Percentiles rank a stretch among this genome's conserved stretches.
These are phyloP conservation scores for Oreochromis tanganicae DNA, from an alignment of 2,113 vertebrate species.

Conservation along the genomic window DNA sequence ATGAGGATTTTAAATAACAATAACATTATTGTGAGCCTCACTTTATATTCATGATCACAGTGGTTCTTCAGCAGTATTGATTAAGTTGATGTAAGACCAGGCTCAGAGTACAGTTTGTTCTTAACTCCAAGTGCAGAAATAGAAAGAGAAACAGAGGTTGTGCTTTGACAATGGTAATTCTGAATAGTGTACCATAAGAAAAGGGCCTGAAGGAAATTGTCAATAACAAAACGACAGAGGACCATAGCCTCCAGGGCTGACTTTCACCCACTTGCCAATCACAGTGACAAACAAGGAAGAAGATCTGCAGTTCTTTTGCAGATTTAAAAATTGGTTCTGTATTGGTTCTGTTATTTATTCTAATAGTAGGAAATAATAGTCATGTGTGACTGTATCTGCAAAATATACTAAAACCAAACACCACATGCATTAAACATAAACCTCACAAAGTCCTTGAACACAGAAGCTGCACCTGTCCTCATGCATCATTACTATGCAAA, in stretches of 20 bases:
- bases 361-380: background rate
- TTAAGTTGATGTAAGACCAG: background rate
- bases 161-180: background rate
- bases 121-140: background rate
- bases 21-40: background rate
- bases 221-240: conserved; percentile 28
- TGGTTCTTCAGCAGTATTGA: background rate
- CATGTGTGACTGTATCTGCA: background rate
- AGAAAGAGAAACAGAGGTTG: background rate
- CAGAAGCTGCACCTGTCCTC: conserved; percentile 49
- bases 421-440: conserved; percentile 33
- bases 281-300: background rate
- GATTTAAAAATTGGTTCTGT: background rate
- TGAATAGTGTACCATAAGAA: background rate
- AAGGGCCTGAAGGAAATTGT: background rate
- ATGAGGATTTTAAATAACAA: background rate
- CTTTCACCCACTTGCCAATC: conserved; percentile 10
- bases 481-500: conserved; percentile 45
- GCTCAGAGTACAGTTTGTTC: conserved; percentile 2
- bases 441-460: conserved; percentile 3
- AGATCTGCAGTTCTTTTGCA: background rate
- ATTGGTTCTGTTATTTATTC: background rate
- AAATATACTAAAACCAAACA: background rate
- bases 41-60: background rate
- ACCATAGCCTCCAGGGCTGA: conserved; percentile 2